Evolutionary conservation across 2,113 vertebrate genomes (phyloP).

Genomic region (Phocoena phocoena): DNA sequence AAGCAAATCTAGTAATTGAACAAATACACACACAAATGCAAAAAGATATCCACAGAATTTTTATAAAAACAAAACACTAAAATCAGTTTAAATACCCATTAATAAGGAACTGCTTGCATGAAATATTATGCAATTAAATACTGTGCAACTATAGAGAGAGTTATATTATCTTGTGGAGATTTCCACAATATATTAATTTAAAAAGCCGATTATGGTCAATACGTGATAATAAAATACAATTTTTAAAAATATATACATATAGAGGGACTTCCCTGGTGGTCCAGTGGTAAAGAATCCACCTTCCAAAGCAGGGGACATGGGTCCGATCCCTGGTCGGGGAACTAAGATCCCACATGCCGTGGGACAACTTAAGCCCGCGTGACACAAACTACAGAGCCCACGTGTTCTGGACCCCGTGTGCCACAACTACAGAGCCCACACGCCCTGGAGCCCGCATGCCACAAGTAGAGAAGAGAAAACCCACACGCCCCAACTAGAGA

Average conservation of each 20-base stretch:
- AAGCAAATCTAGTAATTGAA: conserved; percentile 3
- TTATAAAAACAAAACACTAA: conserved; percentile 30
- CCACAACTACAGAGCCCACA: too few species aligned
- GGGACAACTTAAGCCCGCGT: too few species aligned
- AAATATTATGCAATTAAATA: conserved; percentile 15
- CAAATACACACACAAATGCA: background rate
- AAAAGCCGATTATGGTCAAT: background rate
- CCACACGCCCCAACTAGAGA: too few species aligned
- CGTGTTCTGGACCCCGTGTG: too few species aligned
- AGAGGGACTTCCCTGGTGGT: background rate
- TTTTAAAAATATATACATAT: background rate
- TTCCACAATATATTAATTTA: background rate
- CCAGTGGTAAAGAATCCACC: too few species aligned
- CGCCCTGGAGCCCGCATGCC: too few species aligned
- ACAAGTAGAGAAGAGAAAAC: too few species aligned
- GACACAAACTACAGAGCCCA: too few species aligned
- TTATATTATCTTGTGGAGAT: background rate
- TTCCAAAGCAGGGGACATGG: too few species aligned
- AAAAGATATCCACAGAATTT: background rate
- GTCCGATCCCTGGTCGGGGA: too few species aligned
- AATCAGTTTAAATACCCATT: background rate
- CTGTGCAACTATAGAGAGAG: background rate
- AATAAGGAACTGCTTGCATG: background rate
- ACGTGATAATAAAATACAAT: background rate
- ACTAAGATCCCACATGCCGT: too few species aligned